phyloP scores from a whole-genome alignment of 2,797 vertebrate species.

The Toxotes lorentzi region DNA sequence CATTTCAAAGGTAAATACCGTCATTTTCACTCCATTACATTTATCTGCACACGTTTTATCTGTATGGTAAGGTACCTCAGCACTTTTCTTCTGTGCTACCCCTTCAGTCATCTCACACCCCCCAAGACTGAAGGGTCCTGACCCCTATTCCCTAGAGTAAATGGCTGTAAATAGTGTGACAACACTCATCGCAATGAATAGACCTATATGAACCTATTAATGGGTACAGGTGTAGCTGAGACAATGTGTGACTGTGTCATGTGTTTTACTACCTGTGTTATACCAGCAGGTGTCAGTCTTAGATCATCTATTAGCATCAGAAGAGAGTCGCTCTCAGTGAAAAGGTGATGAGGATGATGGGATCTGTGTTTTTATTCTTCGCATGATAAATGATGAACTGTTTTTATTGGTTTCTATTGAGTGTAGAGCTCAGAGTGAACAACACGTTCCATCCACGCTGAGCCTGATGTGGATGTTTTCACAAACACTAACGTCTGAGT shows the following conservation, averaged over 20 bases:
- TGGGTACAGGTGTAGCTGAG: not conserved
- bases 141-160: not conserved
- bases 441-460: not conserved
- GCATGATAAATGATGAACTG: not conserved
- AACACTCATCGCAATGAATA: no score
- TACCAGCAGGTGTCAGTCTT: conserved; percentile 80
- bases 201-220: not conserved
- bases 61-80: not conserved
- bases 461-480: not conserved
- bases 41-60: not conserved
- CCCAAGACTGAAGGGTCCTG: not conserved
- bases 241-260: no score
- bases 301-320: conserved; percentile 20
- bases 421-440: not conserved
- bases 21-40: not conserved
- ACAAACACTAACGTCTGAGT: not conserved
- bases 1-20: not conserved
- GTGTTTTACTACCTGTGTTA: conserved; percentile 1
- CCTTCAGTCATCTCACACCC: not conserved
- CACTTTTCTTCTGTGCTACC: not conserved
- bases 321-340: not conserved
- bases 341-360: not conserved
- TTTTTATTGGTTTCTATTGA: not conserved
- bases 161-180: not conserved
- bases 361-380: conserved; percentile 13